Evolutionary conservation across 2,113 vertebrate species (phyloP), one percentile per base, ranked within the genome.

Genomic region (Hyperopisus bebe): DNA sequence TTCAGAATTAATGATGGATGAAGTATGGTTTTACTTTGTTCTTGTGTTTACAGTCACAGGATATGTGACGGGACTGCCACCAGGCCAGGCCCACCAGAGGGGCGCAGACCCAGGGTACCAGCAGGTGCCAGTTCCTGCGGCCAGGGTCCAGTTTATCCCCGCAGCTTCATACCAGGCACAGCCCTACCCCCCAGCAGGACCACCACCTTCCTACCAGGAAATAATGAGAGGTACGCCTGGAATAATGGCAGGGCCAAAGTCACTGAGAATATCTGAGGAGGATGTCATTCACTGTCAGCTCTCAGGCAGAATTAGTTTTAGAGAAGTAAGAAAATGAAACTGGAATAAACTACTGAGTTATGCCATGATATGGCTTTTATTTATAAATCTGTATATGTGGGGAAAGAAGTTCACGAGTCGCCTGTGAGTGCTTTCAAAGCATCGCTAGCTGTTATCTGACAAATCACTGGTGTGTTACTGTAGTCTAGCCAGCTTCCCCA

Each of bases 141-240:
- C 93, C 0, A 92, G 94, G 2, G 91, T 21, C 39, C 70, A 4
- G 90, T 51, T 90, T 5, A 66, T 95, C 94, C 94, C 93, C 0
- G 92, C 70, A 27, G 92, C 94, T 8, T 92, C 95, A 0, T 97
- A 70, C 47, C 88, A 95, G 48, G 96, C 35, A n/a, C 80, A 19
- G 21, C 17, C 39, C 39, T 47, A 47, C 7, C 19, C 21, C 42
- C 24, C 82, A 46, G 44, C 24, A 44, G 97, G 96, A 90, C 97
- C 95, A 0, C 95, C 97, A 2, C 98, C 97, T 0, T 94, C 98
- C 0, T 99, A 98, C 90, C 96, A 97, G 17, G 97, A 98, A 92
- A 96, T 96, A 0, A 66, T 97, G 95, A 91, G 94, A 92, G 96
- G 96, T 96, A 93, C 95, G 94, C 85, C 2, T 15, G 42, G 1